phyloP scores from a whole-genome alignment of 2,888 invertebrate species.

The Lasioglossum oenotherae region DNA sequence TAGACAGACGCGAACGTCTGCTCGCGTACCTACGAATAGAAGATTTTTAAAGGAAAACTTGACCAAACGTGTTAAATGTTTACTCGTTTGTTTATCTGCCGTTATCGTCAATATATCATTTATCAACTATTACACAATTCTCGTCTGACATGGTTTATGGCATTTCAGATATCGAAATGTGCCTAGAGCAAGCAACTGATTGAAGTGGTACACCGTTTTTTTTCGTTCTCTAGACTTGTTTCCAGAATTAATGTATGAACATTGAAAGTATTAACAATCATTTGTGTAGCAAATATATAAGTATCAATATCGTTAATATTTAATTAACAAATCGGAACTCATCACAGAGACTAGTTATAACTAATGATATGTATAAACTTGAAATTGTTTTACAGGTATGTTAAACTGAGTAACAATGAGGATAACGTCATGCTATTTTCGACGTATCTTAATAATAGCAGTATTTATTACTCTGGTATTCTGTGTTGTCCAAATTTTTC shows the following conservation, averaged over 20 bases:
- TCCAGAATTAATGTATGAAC: neutral
- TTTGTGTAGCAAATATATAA: neutral
- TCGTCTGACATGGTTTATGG: neutral
- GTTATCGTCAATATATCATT: too few relatives aligned
- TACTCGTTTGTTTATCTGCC: neutral
- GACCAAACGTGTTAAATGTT: neutral
- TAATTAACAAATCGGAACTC: neutral
- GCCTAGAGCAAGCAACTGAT: neutral
- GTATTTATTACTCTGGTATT: conserved; percentile 70
- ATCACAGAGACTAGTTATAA: neutral
- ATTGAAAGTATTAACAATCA: neutral
- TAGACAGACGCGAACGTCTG: neutral
- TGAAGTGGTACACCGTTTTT: neutral
- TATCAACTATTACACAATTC: neutral
- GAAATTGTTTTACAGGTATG: conserved; percentile 19
- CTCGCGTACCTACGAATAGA: neutral
- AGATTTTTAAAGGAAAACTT: neutral
- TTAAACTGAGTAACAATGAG: conserved; percentile 73
- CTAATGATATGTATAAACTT: neutral
- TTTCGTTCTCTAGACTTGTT: neutral
- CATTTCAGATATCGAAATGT: neutral
- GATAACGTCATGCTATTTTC: conserved; percentile 73
- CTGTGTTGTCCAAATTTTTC: conserved; percentile 74
- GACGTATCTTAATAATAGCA: conserved; percentile 70
- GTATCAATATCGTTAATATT: neutral